Evolutionary conservation across 2,797 vertebrate species (phyloP), one percentile per base, ranked within the genome.

Genomic region (Australoheros facetus): DNA sequence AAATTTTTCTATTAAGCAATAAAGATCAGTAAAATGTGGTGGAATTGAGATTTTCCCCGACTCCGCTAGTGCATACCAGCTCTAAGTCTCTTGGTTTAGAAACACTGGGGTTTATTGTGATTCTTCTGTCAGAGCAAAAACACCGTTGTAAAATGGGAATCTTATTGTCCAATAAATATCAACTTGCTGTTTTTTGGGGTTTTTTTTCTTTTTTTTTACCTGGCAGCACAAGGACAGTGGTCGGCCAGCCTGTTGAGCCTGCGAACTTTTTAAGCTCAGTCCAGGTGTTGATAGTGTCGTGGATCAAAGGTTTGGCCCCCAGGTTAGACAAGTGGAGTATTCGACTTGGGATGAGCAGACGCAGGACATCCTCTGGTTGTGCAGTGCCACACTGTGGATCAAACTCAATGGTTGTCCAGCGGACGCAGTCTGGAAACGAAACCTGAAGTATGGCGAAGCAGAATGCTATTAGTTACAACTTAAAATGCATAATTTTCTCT

Each of bases 261-360:
- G 96, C 98, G 91, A 99, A 99, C 92, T 98, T 99, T 87, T 97
- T 99, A 71, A 99, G 96, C 84, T 99, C 98, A 42, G 97, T 97
- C 98, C 98, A 99, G 53, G 97, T 97, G 94, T 99, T 99, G 91
- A 99, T 98, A 88, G 96, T 97, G 90, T 99, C 98, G 78, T 99
- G 97, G 88, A 96, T 93, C 82, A 95, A 87, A 55, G 97, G 92
- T 93, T 99, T 99, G 89, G 96, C 95, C 86, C 96, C 96, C 81
- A 97, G 95, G 81, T 96, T 96, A 56, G 97, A 96, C 85, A 96
- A 95, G 81, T 98, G 97, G 75, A 96, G 82, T 53, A 95, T 96
- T 82, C 97, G 97, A 77, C 97, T 96, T 59, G 98, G 98, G 90
- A 99, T 99, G 82, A 99, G 94, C 82, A 99, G 95, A 58, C 98